These are phyloP conservation scores for Acrocephalus kingi DNA, from an alignment of 2,113 vertebrate species.

Conservation along the genomic window DNA sequence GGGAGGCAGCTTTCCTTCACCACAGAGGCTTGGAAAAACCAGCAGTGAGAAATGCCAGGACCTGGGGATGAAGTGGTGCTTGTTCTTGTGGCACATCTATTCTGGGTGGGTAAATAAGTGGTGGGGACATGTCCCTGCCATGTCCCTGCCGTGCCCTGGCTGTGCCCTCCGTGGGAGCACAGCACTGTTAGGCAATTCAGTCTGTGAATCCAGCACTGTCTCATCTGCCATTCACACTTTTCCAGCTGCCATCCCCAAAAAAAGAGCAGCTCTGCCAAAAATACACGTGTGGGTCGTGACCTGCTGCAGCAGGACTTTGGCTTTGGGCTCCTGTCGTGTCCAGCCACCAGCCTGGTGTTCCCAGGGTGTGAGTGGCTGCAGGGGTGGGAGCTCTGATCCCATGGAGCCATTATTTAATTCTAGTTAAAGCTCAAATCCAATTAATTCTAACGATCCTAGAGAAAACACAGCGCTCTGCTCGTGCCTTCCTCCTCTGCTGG, in stretches of 20 bases:
- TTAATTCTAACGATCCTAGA: not conserved
- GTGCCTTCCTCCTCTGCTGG: not conserved
- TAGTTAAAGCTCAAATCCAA: not conserved
- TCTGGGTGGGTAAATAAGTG: conserved; percentile 13
- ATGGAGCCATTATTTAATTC: not conserved
- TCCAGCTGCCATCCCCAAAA: not conserved
- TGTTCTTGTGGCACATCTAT: not conserved
- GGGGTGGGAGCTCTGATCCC: not conserved
- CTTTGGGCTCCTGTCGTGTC: accelerated
- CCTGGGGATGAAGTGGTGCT: not conserved
- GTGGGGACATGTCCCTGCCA: not conserved
- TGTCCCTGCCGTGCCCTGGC: not conserved
- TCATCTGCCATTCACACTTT: not conserved
- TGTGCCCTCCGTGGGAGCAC: not conserved
- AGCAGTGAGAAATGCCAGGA: not conserved
- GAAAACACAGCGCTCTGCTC: not conserved
- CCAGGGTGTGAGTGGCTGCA: not conserved
- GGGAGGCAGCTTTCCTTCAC: not conserved
- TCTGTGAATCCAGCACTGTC: conserved; percentile 11
- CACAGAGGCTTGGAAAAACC: not conserved
- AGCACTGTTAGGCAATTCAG: not conserved
- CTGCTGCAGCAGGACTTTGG: not conserved
- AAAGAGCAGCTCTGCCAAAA: not conserved
- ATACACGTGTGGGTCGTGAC: not conserved
- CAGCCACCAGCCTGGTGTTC: not conserved